A percentile compares a stretch with the other conserved stretches of the same genome.
Evolutionary conservation across 2,113 vertebrate species (phyloP).

Genomic region (Anolis carolinensis): DNA sequence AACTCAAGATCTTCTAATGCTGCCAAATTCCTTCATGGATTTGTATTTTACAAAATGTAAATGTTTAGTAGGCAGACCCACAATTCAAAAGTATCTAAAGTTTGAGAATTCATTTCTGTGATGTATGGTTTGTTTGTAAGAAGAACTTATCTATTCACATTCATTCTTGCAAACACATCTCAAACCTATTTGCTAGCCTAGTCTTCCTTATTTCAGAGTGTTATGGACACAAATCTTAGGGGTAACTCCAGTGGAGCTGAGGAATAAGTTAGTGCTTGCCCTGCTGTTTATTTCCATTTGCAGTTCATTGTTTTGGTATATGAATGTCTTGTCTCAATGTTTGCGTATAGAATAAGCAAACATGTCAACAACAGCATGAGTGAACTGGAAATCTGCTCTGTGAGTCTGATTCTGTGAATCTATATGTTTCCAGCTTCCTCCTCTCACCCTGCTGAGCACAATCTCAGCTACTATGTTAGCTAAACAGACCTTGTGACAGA

Average conservation of each 20-base stretch:
- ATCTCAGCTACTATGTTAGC: neutral
- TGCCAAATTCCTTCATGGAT: neutral
- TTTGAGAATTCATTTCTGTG: neutral
- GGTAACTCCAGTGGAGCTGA: neutral
- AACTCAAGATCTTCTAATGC: neutral
- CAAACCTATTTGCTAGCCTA: neutral
- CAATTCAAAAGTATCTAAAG: neutral
- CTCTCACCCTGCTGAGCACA: neutral
- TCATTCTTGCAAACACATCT: neutral
- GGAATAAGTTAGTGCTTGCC: neutral
- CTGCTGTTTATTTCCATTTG: conserved; percentile 12
- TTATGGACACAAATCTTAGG: neutral
- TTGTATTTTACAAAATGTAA: neutral
- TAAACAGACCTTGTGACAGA: neutral
- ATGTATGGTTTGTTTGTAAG: neutral
- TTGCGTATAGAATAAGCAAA: neutral
- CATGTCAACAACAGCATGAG: neutral
- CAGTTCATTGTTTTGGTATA: neutral
- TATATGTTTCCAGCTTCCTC: neutral
- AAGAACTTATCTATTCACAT: neutral
- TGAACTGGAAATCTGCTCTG: neutral
- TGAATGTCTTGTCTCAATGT: neutral
- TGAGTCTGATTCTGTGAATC: too few relatives aligned
- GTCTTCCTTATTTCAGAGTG: neutral
- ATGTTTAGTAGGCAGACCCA: neutral